Evolutionary conservation across 1,140 invertebrate species (phyloP), one percentile per base, ranked within the genome.

Genomic region (Pinna nobilis): DNA sequence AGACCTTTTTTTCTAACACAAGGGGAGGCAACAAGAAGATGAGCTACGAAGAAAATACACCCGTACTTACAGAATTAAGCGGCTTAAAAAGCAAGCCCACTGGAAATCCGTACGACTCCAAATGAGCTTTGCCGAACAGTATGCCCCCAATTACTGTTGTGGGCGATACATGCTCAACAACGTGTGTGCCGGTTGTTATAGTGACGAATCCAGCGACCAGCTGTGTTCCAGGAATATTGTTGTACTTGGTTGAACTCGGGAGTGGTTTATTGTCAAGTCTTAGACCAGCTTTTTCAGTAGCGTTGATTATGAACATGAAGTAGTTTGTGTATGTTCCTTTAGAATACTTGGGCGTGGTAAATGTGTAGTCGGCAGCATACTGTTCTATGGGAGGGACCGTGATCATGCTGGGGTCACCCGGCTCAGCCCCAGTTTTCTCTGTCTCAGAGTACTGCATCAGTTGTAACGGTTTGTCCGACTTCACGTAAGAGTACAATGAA

Each of bases 311-410:
- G 57, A 74, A 61, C 65, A 74, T 70, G 25, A 75, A 70, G 39
- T 65, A 70, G 28, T 75, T 75, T 15, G 35, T 63, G 23, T 75
- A 75, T 20, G 37, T 32, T 4, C 73, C 73, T 23, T 32, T 6
- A 11, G 66, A 55, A 65, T 70, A 65, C 23, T 70, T 25, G 5
- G 73, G 73, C 13, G 73, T 75, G 7, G 73, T 50, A n/a, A 75
- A 75, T 0, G 61, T 65, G n/a, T 75, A 75, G 28, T 65, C 51
- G n/a, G 73, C 37, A 0, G 60, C 39, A 50, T 75, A 70, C 25
- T 70, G 73, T 60, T 75, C 73, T 1, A 63, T 65, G 33, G 73
- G 73, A 18, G 73, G 30, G 15, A 75, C 60, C 30, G 51, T 69
- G 5, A 75, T 57, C 60, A 75, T 47, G 4, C 51, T 15, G 0